Base-by-base conservation (phyloP, 2,888 invertebrate genomes). In the Xylocampa areola region DNA sequence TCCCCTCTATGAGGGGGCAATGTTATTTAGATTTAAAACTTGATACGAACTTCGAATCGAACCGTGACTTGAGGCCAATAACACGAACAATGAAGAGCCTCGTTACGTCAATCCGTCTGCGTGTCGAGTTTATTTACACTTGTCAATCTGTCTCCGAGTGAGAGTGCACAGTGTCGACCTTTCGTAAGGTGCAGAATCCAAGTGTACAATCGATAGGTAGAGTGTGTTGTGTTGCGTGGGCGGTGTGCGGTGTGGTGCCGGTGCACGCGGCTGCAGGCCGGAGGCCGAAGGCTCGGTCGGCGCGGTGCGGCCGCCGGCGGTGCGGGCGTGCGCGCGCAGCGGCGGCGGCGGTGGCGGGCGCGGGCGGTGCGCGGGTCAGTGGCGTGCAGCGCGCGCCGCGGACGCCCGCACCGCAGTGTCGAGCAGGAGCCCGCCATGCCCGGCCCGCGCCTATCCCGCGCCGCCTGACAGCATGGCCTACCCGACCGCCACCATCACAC, bases 401-500 rank as follows among this genome's bases (percentile, higher is more conserved):
- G 91, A 91, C 92, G 92, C 90, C 92, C 92, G 92, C 92, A 90
- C 91, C 91, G 89, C 92, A 92, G 92, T 91, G 92, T 91, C 92
- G 92, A 92, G 91, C 92, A 89, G 89, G 79, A 91, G 86, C 90
- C 91, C 92, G 93, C 91, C 93, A 93, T 93, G 93, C 93, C 91
- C 91, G 93, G 92, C 92, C 90, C 91, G 93, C 93, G 93, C 91
- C 89, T 91, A 86, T 88, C 85, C 86, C 92, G 92, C 92, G 93
- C 91, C 90, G 92, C 92, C 92, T 92, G 93, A 94, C 93, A 94
- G 93, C 93, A 93, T 94, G 93, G 93, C 92, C 92, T 77, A 81
- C 84, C 90, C 91, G 89, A 91, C 90, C 92, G 93, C 93, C 91
- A 92, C 92, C 92, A 91, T 88, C 92, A 90, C 93, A 90, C 93